Percentiles rank a stretch among this genome's conserved stretches.
Evolutionary conservation across 2,888 invertebrate genomes (phyloP).

Genomic region (Pherbina coryleti): DNA sequence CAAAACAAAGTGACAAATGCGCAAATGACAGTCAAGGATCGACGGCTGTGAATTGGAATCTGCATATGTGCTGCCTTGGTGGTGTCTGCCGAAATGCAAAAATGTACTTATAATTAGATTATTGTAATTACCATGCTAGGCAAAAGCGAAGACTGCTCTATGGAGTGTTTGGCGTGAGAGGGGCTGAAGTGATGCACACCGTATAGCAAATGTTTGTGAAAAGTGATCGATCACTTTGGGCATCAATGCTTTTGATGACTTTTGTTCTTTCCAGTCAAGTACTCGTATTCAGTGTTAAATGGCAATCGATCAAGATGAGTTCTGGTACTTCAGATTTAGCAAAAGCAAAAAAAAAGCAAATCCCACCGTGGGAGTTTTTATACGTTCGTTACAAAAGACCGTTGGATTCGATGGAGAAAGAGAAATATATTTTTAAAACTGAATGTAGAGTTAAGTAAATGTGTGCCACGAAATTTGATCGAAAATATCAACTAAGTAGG

Average conservation of each 20-base stretch:
- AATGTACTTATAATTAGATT: not conserved
- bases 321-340: not conserved
- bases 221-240: conserved; percentile 10
- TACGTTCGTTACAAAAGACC: not conserved
- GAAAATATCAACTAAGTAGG: not conserved
- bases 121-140: conserved; percentile 5
- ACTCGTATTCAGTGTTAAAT: conserved; percentile 1
- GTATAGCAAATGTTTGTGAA: not conserved
- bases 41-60: conserved; percentile 12
- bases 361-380: conserved; percentile 20
- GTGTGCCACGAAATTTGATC: not conserved
- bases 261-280: conserved; percentile 1
- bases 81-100: not conserved
- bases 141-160: not conserved
- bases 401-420: not conserved
- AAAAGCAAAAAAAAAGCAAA: not conserved
- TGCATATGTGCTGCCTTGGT: not conserved
- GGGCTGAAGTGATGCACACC: not conserved
- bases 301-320: conserved; percentile 12
- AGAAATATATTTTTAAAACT: too few species aligned
- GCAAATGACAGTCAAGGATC: not conserved
- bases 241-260: not conserved
- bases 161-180: not conserved
- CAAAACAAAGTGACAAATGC: conserved; percentile 34
- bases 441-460: too few species aligned